A percentile compares a stretch with the other conserved stretches of the same genome.
Evolutionary conservation across 2,888 invertebrate species (phyloP).

Genomic region (Athripsodes cinereus): DNA sequence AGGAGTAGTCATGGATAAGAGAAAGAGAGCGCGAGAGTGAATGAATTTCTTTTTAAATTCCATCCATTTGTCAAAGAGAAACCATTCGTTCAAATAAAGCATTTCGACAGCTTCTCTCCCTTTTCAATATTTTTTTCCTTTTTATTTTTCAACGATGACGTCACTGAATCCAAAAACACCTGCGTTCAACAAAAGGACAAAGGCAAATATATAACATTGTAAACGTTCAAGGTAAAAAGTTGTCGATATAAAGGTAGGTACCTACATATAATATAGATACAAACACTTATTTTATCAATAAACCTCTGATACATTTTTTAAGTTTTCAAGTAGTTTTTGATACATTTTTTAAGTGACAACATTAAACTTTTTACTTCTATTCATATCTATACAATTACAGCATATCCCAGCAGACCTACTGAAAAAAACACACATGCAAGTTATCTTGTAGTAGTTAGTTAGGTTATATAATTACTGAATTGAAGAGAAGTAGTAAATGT

Average conservation of each 20-base stretch:
- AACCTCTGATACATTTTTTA: background rate
- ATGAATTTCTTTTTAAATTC: conserved; percentile 9
- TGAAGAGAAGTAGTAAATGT: too few species aligned
- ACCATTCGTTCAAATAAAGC: conserved; percentile 21
- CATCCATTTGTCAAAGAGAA: conserved; percentile 21
- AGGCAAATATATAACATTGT: background rate
- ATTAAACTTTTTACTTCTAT: too few species aligned
- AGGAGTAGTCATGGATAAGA: background rate
- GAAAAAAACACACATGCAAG: background rate
- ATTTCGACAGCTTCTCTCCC: conserved; percentile 8
- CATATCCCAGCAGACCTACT: too few species aligned
- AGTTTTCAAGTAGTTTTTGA: too few species aligned
- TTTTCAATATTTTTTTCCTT: background rate
- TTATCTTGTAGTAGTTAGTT: too few species aligned
- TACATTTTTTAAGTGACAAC: too few species aligned
- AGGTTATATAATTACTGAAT: too few species aligned
- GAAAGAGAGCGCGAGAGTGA: background rate
- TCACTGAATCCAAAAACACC: conserved; percentile 3
- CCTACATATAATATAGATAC: background rate
- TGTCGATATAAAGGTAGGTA: background rate
- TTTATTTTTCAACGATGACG: conserved; percentile 6
- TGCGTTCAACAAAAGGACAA: background rate
- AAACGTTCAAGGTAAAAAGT: background rate
- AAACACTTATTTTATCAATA: background rate
- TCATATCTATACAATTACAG: too few species aligned